Base-by-base conservation (phyloP, 2,113 vertebrate genomes). In the Pelmatolapia mariae region DNA sequence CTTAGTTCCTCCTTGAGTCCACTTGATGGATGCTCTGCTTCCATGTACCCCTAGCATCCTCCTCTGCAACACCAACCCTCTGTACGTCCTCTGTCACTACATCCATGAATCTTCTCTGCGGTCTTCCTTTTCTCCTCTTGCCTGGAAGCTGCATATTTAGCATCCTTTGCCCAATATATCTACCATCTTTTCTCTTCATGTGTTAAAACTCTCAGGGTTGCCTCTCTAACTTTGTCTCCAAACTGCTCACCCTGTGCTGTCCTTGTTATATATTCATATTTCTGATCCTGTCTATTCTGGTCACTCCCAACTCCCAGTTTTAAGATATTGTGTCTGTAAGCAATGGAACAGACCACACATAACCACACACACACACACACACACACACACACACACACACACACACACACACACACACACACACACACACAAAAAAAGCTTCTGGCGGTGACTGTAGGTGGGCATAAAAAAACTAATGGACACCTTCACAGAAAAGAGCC, bases 391-490 rank as follows among this genome's bases (percentile, higher is more conserved):
- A 56, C 22, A 8, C 22, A 13, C 47, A 47, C 43, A 43, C 12
- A 43, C 43, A 45, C 40, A 43, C 40, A 43, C 45, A 47, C 45
- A 8, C 45, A 47, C 43, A 45, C 43, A 47, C 43, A 45, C 12
- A 45, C 8, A 52, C 16, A 50, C 45, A 50, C 47, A 19, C 16
- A 19, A 10, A 54, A 2, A 26, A 24, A 43, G n/a, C n/a, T 16
- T 71, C 22, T 45, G 66, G 22, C 22, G 16, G 36, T 24, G 36
- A 71, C n/a, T 43, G 66, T 43, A 71, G 38, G 1, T 73, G 66
- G 22, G 38, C 38, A 26, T 45, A 50, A 86, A 84, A 87, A 83
- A 81, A 57, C 61, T 88, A 91, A 68, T 12, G 66, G 82, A 92
- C 83, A 81, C 83, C 85, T 66, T 85, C 40, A 43, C 22, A 56